Base-by-base conservation (phyloP, 2,113 vertebrate genomes). In the Xenopus tropicalis region DNA sequence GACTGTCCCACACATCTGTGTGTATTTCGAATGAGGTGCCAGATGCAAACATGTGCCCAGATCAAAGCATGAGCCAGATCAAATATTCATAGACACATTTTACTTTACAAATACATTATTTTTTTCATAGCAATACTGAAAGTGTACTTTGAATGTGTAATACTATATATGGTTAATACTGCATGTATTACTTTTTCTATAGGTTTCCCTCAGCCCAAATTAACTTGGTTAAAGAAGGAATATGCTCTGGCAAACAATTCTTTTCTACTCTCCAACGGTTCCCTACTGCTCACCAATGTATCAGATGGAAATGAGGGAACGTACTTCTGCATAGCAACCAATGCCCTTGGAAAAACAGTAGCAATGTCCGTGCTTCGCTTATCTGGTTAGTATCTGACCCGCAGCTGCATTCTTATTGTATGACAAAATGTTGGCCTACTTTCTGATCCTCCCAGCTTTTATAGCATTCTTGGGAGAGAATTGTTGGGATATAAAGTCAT, bases 261-360 rank as follows among this genome's bases (percentile, higher is more conserved):
- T 57, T 73, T 81, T 62, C 65, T 82, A 14, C 82, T 92, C 75
- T 79, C 79, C 19, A 91, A 91, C 58, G 93, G 92, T 24, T 92
- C 92, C 61, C 79, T 98, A 61, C 85, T 90, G 81, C 85, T 98
- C 78, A 85, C 66, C 69, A 94, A 92, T 8, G 74, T 93, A 78
- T 91, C 91, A 14, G 62, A 70, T 7, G 82, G 86, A 69, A 85
- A 90, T 72, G 82, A 84, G 58, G 95, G 95, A 57, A 86, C 72
- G 7, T 97, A 94, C 57, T 80, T 79, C 54, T 98, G 96, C 79
- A 83, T 83, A 25, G 93, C 93, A 79, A 76, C 85, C 72, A 98
- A 92, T 9, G 79, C 79, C 14, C 82, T 95, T 0, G 95, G 94
- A 72, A 91, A 89, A 84, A 85, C 90, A 3, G 64, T 80, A 14